Conservation (phyloP, 1,140 invertebrate genomes). For the Pseudomyrmex flavicornis region DNA sequence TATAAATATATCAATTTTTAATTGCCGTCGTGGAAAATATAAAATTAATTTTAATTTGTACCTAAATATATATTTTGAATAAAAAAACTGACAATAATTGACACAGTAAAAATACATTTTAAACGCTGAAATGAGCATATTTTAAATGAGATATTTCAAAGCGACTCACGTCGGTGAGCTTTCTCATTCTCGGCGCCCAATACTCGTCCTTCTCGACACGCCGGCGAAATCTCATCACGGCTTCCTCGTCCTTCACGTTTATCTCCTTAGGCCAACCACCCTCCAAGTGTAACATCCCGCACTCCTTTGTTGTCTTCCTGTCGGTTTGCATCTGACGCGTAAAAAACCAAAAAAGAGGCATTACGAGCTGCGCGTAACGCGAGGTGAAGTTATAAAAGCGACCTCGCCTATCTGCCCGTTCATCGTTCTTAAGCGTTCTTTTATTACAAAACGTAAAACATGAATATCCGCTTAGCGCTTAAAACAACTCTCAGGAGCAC, state of each 20-base stretch:
- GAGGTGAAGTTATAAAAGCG: constrained; percentile 23
- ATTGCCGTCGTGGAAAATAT: not conserved
- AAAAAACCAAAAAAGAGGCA: constrained; percentile 4
- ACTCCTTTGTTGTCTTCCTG: constrained; percentile 89
- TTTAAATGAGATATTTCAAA: constrained; percentile 4
- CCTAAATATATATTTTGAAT: too few species aligned
- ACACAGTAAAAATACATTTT: not conserved
- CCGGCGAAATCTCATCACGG: constrained; percentile 92
- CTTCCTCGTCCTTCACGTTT: constrained; percentile 94
- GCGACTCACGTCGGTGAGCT: constrained; percentile 86
- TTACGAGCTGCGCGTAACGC: not conserved
- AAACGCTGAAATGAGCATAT: not conserved
- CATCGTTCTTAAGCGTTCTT: not conserved
- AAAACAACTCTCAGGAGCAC: not conserved
- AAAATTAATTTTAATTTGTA: too few species aligned
- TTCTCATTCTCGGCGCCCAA: constrained; percentile 92
- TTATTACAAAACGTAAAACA: constrained; percentile 41
- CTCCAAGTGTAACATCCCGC: constrained; percentile 94
- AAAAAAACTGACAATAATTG: not conserved
- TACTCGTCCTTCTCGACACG: constrained; percentile 97
- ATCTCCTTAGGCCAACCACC: constrained; percentile 98
- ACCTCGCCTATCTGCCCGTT: not conserved
- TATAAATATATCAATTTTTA: not conserved
- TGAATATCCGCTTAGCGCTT: not conserved
- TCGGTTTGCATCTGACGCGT: constrained; percentile 87